phyloP scores from a whole-genome alignment of 2,888 invertebrate genomes.

The Sepioteuthis lessoniana region DNA sequence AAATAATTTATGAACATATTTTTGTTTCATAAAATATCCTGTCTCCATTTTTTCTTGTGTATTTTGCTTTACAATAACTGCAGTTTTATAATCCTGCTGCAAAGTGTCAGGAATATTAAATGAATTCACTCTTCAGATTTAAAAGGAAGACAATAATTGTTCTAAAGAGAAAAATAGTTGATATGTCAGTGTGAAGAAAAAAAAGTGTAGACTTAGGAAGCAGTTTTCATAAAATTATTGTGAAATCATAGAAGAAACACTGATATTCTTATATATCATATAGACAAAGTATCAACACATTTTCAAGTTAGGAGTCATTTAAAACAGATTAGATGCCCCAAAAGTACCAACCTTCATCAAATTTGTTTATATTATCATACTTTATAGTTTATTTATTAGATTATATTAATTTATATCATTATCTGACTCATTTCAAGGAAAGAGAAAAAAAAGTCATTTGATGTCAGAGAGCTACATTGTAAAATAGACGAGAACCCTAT shows the following conservation, averaged over 20 bases:
- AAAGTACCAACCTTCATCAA: too few relatives aligned
- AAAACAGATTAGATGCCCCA: too few relatives aligned
- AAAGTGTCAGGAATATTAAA: background rate
- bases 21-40: background rate
- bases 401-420: too few relatives aligned
- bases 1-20: background rate
- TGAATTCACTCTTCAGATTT: background rate
- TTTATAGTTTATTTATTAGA: too few relatives aligned
- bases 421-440: too few relatives aligned
- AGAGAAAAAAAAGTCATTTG: too few relatives aligned
- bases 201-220: background rate
- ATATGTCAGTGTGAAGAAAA: background rate
- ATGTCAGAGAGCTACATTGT: too few relatives aligned
- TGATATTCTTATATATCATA: background rate
- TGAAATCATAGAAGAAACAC: background rate
- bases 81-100: background rate
- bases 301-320: background rate
- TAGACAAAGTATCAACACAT: background rate
- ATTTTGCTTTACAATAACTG: background rate
- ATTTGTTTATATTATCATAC: too few relatives aligned
- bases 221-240: background rate
- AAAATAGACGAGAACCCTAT: too few relatives aligned
- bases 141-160: background rate
- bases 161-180: background rate
- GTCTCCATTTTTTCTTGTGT: background rate